These are phyloP conservation scores for Caenorhabditis macrosperma DNA, from an alignment of 2,888 invertebrate genomes.

Conservation along the genomic window DNA sequence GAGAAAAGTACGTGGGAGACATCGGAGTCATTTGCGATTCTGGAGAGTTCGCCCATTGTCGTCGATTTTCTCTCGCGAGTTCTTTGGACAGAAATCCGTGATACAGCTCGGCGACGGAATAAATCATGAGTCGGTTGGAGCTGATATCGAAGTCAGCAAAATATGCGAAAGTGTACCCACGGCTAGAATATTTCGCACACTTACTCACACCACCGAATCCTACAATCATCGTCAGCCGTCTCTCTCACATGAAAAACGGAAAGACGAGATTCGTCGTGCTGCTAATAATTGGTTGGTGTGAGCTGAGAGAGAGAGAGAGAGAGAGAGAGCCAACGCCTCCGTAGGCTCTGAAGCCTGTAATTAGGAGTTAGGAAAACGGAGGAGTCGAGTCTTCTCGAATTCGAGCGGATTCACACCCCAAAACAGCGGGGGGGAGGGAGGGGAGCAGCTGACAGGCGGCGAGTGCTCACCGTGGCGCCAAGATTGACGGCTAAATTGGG, in stretches of 20 bases:
- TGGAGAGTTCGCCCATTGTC: slow-evolving; percentile 11
- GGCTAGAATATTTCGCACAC: slow-evolving; percentile 30
- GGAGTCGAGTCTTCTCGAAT: background rate
- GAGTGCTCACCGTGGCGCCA: slow-evolving; percentile 2
- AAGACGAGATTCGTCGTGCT: slow-evolving; percentile 39
- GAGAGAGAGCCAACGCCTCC: slow-evolving; percentile 8
- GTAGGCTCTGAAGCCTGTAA: slow-evolving; percentile 32
- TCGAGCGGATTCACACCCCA: slow-evolving; percentile 10
- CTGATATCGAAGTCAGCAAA: background rate
- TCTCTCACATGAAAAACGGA: slow-evolving; percentile 17
- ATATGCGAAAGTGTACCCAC: slow-evolving; percentile 25
- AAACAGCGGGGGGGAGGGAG: background rate
- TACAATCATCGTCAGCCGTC: slow-evolving; percentile 8
- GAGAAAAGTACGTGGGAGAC: background rate
- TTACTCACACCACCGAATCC: slow-evolving; percentile 5
- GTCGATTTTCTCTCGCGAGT: background rate
- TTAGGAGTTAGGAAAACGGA: slow-evolving; percentile 28
- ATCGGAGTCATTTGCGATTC: slow-evolving; percentile 17
- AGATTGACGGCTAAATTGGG: slow-evolving; percentile 52
- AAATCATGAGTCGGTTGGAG: slow-evolving; percentile 22
- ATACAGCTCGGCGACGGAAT: slow-evolving; percentile 2
- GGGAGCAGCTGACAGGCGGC: background rate
- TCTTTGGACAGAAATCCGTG: background rate
- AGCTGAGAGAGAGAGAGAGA: slow-evolving; percentile 13
- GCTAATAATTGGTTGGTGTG: slow-evolving; percentile 52